These are phyloP conservation scores for Euproctis similis DNA, from an alignment of 2,888 invertebrate species.

Conservation along the genomic window DNA sequence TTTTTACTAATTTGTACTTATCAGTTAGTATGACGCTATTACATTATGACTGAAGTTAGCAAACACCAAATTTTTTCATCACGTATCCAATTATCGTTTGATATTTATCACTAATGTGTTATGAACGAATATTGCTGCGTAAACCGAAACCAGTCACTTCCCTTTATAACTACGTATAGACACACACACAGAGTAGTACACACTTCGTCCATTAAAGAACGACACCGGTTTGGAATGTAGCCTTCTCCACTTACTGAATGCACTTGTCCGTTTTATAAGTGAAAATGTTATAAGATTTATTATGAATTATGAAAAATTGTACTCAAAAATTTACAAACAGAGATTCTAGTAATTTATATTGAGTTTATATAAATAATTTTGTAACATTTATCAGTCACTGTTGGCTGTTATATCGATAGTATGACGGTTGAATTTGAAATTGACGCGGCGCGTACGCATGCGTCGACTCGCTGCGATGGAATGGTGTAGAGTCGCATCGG, in stretches of 20 bases:
- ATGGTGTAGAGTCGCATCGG: conserved; percentile 26
- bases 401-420: conserved; percentile 17
- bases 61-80: conserved; percentile 19
- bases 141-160: conserved; percentile 41
- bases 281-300: conserved; percentile 42
- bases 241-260: conserved; percentile 61
- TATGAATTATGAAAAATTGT: too few relatives aligned
- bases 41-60: conserved; percentile 36
- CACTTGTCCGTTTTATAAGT: conserved; percentile 48
- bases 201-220: conserved; percentile 69
- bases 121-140: conserved; percentile 24
- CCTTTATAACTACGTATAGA: conserved; percentile 49
- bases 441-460: conserved; percentile 35
- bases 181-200: conserved; percentile 62
- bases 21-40: conserved; percentile 19
- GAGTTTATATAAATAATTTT: too few relatives aligned
- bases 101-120: conserved; percentile 19
- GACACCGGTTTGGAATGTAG: conserved; percentile 73
- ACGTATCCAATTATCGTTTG: conserved; percentile 19
- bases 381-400: conserved; percentile 36
- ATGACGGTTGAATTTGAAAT: conserved; percentile 11
- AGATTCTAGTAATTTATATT: too few relatives aligned
- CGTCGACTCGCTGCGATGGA: conserved; percentile 44
- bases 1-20: conserved; percentile 25
- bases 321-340: too few relatives aligned